Percentiles rank a stretch among this genome's conserved stretches.
These are phyloP conservation scores for Parnassius orleans DNA, from an alignment of 2,888 invertebrate genomes.

Conservation along the genomic window DNA sequence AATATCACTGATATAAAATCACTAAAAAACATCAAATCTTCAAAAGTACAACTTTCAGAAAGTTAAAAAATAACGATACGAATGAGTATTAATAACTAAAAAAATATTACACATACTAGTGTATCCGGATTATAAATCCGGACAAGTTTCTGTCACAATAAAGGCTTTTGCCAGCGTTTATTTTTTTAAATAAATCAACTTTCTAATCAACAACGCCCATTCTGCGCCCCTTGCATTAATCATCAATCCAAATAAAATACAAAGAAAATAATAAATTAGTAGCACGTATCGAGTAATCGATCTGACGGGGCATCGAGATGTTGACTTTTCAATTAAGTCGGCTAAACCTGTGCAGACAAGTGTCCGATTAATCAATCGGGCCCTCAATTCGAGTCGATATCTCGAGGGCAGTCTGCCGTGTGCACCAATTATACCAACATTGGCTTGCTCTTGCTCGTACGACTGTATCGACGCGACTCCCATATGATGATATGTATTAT, in stretches of 20 bases:
- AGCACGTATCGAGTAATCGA: constrained; percentile 58
- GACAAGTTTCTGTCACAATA: not conserved
- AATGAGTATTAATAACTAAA: too few species aligned
- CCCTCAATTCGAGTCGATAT: constrained; percentile 37
- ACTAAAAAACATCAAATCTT: too few species aligned
- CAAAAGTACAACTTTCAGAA: too few species aligned
- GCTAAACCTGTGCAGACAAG: constrained; percentile 56
- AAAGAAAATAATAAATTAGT: constrained; percentile 56
- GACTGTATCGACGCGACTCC: constrained; percentile 10
- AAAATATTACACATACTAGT: too few species aligned
- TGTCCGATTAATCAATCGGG: constrained; percentile 59
- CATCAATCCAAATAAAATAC: constrained; percentile 25
- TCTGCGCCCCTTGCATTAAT: constrained; percentile 30
- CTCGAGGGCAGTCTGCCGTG: constrained; percentile 40
- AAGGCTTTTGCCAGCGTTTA: not conserved
- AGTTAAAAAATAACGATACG: too few species aligned
- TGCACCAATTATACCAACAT: constrained; percentile 42
- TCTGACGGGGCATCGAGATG: constrained; percentile 58
- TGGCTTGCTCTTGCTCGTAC: constrained; percentile 10
- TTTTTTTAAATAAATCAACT: not conserved
- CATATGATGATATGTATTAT: constrained; percentile 19
- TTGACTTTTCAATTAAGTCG: constrained; percentile 79
- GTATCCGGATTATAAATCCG: too few species aligned
- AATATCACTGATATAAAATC: too few species aligned
- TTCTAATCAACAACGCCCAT: not conserved